Evolutionary conservation across 2,113 vertebrate species (phyloP), one percentile per base, ranked within the genome.

Genomic region (Casuarius casuarius): DNA sequence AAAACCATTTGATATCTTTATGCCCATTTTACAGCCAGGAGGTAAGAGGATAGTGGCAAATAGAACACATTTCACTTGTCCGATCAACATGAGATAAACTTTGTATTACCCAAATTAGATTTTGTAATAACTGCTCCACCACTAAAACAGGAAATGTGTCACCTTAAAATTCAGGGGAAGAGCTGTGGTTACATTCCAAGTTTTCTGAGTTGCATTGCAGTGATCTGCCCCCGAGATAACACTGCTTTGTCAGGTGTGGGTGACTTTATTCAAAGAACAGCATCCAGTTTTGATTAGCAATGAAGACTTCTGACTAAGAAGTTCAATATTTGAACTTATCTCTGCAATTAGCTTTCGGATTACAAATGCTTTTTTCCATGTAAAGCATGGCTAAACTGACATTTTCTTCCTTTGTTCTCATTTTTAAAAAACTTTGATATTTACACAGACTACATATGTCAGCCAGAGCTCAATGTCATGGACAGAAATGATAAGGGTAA

Each of bases 371-470:
- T 59, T 73, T 87, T 85, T 66, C 48, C 70, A 62, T 58, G 28
- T 68, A 86, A 92, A 86, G 86, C 46, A 78, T 13, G 71, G n/a
- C 20, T 88, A 87, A 42, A 63, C 17, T 87, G 83, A 84, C 44
- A 93, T 96, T 89, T 96, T 81, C 23, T 31, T 91, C 18, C 0
- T 87, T 92, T 96, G 16, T 7, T 90, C 59, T 28, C 20, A 63
- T 66, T 94, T 86, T 79, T 6, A 66, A 76, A 94, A 92, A 82
- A 23, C 92, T 92, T 84, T 96, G 84, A 70, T 92, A 96, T 94
- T 95, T 92, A 94, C 58, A 87, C 58, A 87, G 77, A 72, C 58
- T 76, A 73, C 48, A 49, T 89, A 87, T 87, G 86, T 94, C 84
- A 96, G 70, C 66, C 77, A 92, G 61, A 94, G 66, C 63, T 92